phyloP scores from a whole-genome alignment of 2,888 invertebrate species.

The Tachina grossa region DNA sequence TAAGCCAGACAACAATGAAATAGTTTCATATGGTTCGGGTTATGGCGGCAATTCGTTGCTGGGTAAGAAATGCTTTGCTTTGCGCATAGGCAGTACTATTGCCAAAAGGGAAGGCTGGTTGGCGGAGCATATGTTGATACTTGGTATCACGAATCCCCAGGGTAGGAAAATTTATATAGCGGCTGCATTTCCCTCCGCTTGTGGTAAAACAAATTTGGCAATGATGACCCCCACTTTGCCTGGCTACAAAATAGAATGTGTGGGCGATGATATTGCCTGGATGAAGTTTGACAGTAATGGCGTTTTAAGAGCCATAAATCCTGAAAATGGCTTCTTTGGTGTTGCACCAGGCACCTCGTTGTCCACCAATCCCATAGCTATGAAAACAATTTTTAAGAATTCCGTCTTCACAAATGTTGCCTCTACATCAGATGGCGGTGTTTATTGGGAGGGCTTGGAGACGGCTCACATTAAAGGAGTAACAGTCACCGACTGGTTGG shows the following conservation, averaged over 20 bases:
- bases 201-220: slow-evolving; percentile 99
- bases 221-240: slow-evolving; percentile 98
- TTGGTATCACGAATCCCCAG: slow-evolving; percentile 95
- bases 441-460: slow-evolving; percentile 99
- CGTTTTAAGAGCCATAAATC: slow-evolving; percentile 96
- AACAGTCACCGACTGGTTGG: slow-evolving; percentile 91
- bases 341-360: slow-evolving; percentile 97
- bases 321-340: slow-evolving; percentile 99
- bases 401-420: slow-evolving; percentile 99
- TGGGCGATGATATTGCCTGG: slow-evolving; percentile 99
- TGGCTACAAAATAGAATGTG: slow-evolving; percentile 95
- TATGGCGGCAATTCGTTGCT: slow-evolving; percentile 98
- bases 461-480: slow-evolving; percentile 86
- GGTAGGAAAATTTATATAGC: slow-evolving; percentile 96
- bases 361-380: slow-evolving; percentile 97
- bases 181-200: slow-evolving; percentile 99
- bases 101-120: slow-evolving; percentile 98
- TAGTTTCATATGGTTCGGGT: slow-evolving; percentile 90
- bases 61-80: slow-evolving; percentile 98
- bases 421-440: slow-evolving; percentile 96
- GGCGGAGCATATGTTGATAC: slow-evolving; percentile 99
- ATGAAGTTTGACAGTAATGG: slow-evolving; percentile 96
- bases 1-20: slow-evolving; percentile 83
- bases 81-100: slow-evolving; percentile 97
- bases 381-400: slow-evolving; percentile 95